Conservation (phyloP, 2,113 vertebrate species). For the Zapus hudsonius region DNA sequence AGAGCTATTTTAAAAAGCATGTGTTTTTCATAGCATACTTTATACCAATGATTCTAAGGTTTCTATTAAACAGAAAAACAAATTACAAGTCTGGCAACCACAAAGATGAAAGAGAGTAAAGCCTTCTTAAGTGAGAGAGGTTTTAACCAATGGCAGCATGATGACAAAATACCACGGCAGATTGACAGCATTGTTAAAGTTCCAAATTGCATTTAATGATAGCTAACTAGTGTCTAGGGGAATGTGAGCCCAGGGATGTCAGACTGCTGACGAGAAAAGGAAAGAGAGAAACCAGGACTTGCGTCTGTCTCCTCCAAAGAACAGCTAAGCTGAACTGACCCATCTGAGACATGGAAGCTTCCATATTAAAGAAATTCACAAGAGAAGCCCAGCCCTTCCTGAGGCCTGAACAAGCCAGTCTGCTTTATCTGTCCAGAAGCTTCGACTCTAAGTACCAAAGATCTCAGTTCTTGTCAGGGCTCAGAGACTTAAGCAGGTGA, state of each 20-base stretch:
- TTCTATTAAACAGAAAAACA: slow-evolving; percentile 85
- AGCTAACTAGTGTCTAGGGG: slow-evolving; percentile 71
- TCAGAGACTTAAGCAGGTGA: slow-evolving; percentile 79
- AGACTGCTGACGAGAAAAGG: slow-evolving; percentile 55
- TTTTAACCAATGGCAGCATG: slow-evolving; percentile 71
- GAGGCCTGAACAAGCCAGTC: background rate
- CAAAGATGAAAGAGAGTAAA: slow-evolving; percentile 78
- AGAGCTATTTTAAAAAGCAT: slow-evolving; percentile 66
- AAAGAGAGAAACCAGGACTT: slow-evolving; percentile 46
- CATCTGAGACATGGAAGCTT: slow-evolving; percentile 56
- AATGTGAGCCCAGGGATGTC: slow-evolving; percentile 44
- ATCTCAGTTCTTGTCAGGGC: slow-evolving; percentile 77
- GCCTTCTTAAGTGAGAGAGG: slow-evolving; percentile 69
- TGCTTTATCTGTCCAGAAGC: slow-evolving; percentile 61
- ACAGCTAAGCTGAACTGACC: slow-evolving; percentile 65
- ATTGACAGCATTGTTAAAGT: slow-evolving; percentile 79
- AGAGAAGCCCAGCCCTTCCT: background rate
- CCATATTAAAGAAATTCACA: slow-evolving; percentile 35
- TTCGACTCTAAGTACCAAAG: slow-evolving; percentile 66
- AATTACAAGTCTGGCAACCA: slow-evolving; percentile 81
- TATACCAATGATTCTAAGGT: slow-evolving; percentile 81
- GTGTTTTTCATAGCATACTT: slow-evolving; percentile 80
- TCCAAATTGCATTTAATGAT: slow-evolving; percentile 83
- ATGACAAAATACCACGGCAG: slow-evolving; percentile 75
- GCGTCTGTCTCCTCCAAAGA: slow-evolving; percentile 63